Base-by-base conservation (phyloP, 1,140 invertebrate genomes). In the Anastrepha ludens region DNA sequence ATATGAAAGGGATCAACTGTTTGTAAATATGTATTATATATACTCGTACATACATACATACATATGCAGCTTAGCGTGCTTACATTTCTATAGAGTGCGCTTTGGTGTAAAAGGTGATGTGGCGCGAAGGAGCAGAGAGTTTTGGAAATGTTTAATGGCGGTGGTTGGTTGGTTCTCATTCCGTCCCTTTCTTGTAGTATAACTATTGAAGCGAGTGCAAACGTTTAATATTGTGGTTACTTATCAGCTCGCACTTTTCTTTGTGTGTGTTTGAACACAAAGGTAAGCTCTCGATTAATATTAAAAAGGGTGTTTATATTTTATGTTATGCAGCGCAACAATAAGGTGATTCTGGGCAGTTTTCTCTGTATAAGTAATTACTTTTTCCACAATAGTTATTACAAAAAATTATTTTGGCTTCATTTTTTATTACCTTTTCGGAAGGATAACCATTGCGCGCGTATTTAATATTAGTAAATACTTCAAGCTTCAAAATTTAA, bases 1-100 rank as follows among this genome's bases (percentile, higher is more conserved):
- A 47, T 74, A 74, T 74, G 67, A 74, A 74, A 74, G 67, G 67
- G 39, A 74, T 74, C 39, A 47, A 44, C 67, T n/a, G 13, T 11
- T 41, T 55, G 6, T 55, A 62, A 62, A 29, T 29, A n/a, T n/a
- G n/a, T n/a, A n/a, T n/a, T n/a, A n/a, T n/a, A 29, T 29, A 29
- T 29, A 1, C 29, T 13, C 67, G 3, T 39, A 70, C 41, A 47
- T 13, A 64, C 41, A 47, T 39, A 64, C 60, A 64, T 15, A n/a
- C 60, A n/a, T 64, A n/a, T 5, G 17, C 60, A 64, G 29, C 11
- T 11, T 13, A 15, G 17, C 29, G 20, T 74, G 13, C 41, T 17
- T 4, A 17, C 39, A 4, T 44, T 70, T 41, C 13, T 41, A 29
- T 29, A 29, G 29, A 29, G n/a, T n/a, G n/a, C n/a, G n/a, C n/a